Evolutionary conservation across 1,140 invertebrate species (phyloP), one percentile per base, ranked within the genome.

Genomic region (Thrips palmi): DNA sequence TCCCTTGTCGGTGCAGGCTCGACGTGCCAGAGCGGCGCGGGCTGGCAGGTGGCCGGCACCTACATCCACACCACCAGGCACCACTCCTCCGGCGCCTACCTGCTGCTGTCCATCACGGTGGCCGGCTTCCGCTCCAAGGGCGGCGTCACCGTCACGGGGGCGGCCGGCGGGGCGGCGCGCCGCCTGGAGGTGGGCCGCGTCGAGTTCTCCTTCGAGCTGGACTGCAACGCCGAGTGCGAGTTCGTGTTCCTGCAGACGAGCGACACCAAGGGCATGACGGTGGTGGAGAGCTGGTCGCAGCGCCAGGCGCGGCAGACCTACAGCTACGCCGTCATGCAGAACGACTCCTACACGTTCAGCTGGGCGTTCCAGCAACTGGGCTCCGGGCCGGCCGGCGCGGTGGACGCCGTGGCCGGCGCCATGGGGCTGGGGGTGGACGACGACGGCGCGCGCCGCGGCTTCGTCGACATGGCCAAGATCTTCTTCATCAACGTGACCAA

Each of bases 211-310:
- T 68, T 70, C 49, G 58, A 68, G 41, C 45, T 62, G n/a, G 45
- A 53, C n/a, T 70, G 68, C 48, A 41, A 47, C 2, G 48, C 45
- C 7, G 50, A 59, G 21, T 69, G 67, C 47, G 55, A 59, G 41
- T 56, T 69, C 39, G 46, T 60, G n/a, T 66, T 70, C 34, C 59
- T 68, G 55, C 56, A 63, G 49, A 67, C 68, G 46, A 45, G 21
- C 0, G 43, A 42, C 15, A 53, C 42, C n/a, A 59, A 56, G 38
- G 57, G 57, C 30, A 52, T 54, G 2, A 48, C 53, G 3, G 51
- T 61, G 17, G 52, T 63, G 28, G 49, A 62, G 40, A 51, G 48
- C 17, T 67, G 63, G 58, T 57, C 48, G 24, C 64, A 63, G 4
- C 43, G 46, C 7, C 55, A 61, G 21, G 25, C 37, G 3, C 45